Conservation (phyloP, 2,113 vertebrate species). For the Tachuris rubrigastra region DNA sequence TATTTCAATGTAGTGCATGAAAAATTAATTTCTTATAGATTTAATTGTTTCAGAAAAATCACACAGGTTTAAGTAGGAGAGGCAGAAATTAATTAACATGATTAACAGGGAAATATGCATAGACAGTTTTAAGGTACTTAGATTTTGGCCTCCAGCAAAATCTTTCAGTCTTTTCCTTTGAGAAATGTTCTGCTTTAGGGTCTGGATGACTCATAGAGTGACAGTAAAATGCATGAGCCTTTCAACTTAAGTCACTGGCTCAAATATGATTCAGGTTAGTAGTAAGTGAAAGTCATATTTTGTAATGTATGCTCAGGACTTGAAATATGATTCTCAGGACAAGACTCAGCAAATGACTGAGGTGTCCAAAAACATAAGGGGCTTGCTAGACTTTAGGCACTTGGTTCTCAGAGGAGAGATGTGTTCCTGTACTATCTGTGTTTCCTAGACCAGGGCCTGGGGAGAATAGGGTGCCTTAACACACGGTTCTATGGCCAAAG, state of each 20-base stretch:
- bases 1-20: not conserved
- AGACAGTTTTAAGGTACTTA: not conserved
- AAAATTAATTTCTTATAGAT: not conserved
- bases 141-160: not conserved
- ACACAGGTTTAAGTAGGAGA: not conserved
- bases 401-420: not conserved
- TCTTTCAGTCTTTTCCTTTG: not conserved
- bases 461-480: not conserved
- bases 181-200: not conserved
- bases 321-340: not conserved
- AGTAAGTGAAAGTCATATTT: not conserved
- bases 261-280: not conserved
- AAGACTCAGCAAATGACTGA: not conserved
- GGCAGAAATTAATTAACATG: constrained; percentile 21
- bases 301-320: not conserved
- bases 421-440: not conserved
- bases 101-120: not conserved
- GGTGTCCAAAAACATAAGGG: not conserved
- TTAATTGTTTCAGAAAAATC: not conserved
- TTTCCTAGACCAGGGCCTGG: not conserved
- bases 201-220: not conserved
- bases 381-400: not conserved
- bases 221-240: not conserved
- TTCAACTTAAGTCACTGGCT: not conserved
- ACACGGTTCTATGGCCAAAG: accelerated